Evolutionary conservation across 2,888 invertebrate genomes (phyloP), one percentile per base, ranked within the genome.

Genomic region (Xanthia icteritia): DNA sequence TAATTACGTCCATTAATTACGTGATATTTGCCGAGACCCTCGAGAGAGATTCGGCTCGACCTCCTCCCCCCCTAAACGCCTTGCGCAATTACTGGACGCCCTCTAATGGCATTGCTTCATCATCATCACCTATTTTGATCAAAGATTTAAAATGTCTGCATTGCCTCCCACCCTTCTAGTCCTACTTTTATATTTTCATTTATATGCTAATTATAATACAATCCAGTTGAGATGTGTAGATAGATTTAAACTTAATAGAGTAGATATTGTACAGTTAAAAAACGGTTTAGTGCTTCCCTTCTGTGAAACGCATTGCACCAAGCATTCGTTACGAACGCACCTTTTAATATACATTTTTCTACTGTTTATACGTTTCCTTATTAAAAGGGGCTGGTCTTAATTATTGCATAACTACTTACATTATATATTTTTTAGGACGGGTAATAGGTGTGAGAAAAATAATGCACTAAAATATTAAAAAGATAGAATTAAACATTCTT

Each of bases 271-370:
- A 70, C 20, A 66, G n/a, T 54, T n/a, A 39, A 68, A 60, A 73
- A 51, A 31, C 67, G 13, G n/a, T 64, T 82, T 65, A 31, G 64
- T 71, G 78, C 75, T 84, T 73, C 70, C 48, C 20, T 73, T 17
- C 17, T 72, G 23, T 72, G 39, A 45, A 81, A 73, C 51, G 63
- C 54, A 51, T 45, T 39, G 64, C 74, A 58, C 66, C 54, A 51
- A 73, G 58, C 69, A 82, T 77, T 86, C 73, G 79, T 84, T 84
- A 81, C 23, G 67, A 63, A 68, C 68, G 68, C 75, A 86, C 76
- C 73, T 68, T 66, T 65, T 67, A 23, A 36, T 79, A 45, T 70
- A 82, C 48, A 31, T 71, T 82, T 36, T 79, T 77, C 67, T 82
- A 85, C 64, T 65, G 17, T 82, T 78, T 76, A 64, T 74, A 78